phyloP scores from a whole-genome alignment of 2,888 invertebrate species.

The Brachylomia viminalis region DNA sequence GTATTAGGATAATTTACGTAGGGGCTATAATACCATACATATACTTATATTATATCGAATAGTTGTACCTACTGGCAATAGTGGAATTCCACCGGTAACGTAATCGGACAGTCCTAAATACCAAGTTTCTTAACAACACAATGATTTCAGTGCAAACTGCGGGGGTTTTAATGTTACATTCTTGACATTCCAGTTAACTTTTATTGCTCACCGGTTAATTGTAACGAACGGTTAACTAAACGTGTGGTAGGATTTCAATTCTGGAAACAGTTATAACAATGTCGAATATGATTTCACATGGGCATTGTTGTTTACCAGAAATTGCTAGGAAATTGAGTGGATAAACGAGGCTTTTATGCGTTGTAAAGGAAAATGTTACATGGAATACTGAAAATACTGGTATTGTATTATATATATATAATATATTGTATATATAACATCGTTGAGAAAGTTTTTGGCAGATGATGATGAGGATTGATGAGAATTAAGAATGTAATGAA shows the following conservation, averaged over 20 bases:
- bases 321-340: neutral
- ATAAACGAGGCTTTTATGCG: no score
- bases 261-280: constrained; percentile 17
- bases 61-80: neutral
- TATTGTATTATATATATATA: no score
- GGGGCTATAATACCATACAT: neutral
- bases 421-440: no score
- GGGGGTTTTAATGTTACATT: constrained; percentile 25
- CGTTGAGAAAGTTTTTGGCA: neutral
- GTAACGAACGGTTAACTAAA: constrained; percentile 14
- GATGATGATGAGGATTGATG: no score
- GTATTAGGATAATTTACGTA: neutral
- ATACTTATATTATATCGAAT: neutral
- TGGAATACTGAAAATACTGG: no score
- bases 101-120: constrained; percentile 40
- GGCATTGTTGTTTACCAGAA: neutral
- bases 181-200: constrained; percentile 34
- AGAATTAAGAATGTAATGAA: no score
- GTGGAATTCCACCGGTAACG: constrained; percentile 26
- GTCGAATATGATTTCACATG: constrained; percentile 16
- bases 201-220: constrained; percentile 31
- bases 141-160: constrained; percentile 25
- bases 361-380: neutral
- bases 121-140: constrained; percentile 29
- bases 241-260: constrained; percentile 21